Base-by-base conservation (phyloP, 2,113 vertebrate genomes). In the Erythrocebus patas region DNA sequence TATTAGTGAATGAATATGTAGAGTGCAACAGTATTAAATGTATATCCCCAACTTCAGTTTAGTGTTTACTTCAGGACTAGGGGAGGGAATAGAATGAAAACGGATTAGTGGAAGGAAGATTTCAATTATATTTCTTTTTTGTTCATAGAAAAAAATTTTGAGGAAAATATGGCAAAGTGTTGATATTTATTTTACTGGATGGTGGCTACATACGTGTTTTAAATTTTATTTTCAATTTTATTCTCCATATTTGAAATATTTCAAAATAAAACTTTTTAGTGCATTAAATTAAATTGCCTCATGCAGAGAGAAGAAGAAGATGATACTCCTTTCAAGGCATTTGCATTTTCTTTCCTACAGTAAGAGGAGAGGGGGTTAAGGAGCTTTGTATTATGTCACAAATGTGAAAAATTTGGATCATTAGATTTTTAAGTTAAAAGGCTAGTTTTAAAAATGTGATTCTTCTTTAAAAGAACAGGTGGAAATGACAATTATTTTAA, bases 211-310 rank as follows among this genome's bases (percentile, higher is more conserved):
- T 68, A 43, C 4, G 1, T 94, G 52, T 91, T 94, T 94, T 84
- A 66, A 70, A 83, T 85, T 75, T 75, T 76, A 57, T 80, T 87
- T 96, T 95, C 17, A 17, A 4, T 76, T 90, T 64, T 72, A 61
- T 90, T 96, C 12, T 43, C 18, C 16, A 48, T 38, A 43, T 83
- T 68, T 89, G n/a, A 95, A 93, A 93, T 76, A 93, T 86, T 89
- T 91, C 57, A n/a, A 3, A 61, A 23, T 81, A 55, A 94, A 84
- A 73, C 48, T 16, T 23, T 93, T 48, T 64, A 84, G 70, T 72
- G 83, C 85, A 20, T 83, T 76, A 55, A 93, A 92, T 43, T 66
- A 35, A 93, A 40, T 93, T 90, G 22, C 75, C 35, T 76, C 8
- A 27, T 38, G 23, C 5, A 89, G 23, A 75, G 45, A 30, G 20